Evolutionary conservation across 2,113 vertebrate species (phyloP), one percentile per base, ranked within the genome.

Genomic region (Myotis brandtii): DNA sequence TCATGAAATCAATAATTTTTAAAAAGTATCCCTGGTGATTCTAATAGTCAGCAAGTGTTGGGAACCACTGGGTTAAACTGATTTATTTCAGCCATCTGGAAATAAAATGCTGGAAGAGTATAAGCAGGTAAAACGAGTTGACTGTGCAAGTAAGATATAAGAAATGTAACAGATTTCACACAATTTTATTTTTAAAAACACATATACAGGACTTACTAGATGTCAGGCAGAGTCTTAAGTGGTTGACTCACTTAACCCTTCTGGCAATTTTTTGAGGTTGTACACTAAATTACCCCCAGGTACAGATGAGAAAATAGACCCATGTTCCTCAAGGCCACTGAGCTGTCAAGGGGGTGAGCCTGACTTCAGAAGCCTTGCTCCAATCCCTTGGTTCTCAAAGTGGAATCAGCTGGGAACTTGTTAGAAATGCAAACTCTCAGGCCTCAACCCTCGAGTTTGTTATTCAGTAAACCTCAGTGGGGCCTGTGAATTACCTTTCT

Each of bases 81-180:
- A 82, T 69, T 89, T 79, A 66, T 72, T 93, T 84, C 6, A 70
- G 27, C 50, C 82, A 59, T 34, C 43, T 86, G n/a, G 70, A 87
- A 95, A 85, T 32, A 50, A 86, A 88, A 88, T 72, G n/a, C 27
- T 80, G 66, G 25, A 23, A 93, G 59, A 86, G 5, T 82, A 52
- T n/a, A 32, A 32, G 40, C 7, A 37, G 30, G 30, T 52, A 18
- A 52, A 66, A 75, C 23, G 52, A 89, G 50, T 37, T 75, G 23
- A 79, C 64, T 7, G 2, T 80, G 25, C 69, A 37, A n/a, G 18
- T 89, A 48, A 87, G 86, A 81, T 66, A 80, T 14, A 93, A 37
- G 37, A 90, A 50, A 75, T 90, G 11, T 20, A 92, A 76, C 75
- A 52, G 50, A 77, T 80, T 89, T 66, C 66, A 84, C 6, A 70